Evolutionary conservation across 2,113 vertebrate genomes (phyloP), one percentile per base, ranked within the genome.

Genomic region (Ictalurus furcatus): DNA sequence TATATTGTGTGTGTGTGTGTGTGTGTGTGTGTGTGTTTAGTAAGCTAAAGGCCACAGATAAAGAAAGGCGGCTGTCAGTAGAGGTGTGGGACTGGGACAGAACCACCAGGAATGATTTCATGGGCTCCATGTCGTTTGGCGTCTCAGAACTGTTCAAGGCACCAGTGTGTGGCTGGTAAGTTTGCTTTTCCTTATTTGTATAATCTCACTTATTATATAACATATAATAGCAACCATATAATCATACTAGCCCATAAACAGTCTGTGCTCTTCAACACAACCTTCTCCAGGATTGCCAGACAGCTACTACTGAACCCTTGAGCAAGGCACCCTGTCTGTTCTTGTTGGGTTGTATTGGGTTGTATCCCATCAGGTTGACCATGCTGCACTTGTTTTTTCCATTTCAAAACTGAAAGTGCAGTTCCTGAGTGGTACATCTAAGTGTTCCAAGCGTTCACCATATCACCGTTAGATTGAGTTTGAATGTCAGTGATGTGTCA

Each of bases 21-120:
- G 37, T 87, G 48, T 79, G 34, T 85, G 19, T n/a, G 71, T 88
- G 14, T 67, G 34, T 85, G 90, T 89, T 21, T 34, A 99, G 98
- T 94, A 99, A 99, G 91, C 94, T 99, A 82, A 99, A 99, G 91
- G 96, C 96, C 0, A 94, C 96, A 0, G 98, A 99, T 93, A 99
- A 99, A 93, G 98, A 99, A 89, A 96, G 98, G 1, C 96, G 98
- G 59, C 95, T 99, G 14, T 99, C 98, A 0, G 96, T 99, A 0
- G 98, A 99, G 92, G 95, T 98, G 85, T 99, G 98, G 98, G 98
- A 99, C 91, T 99, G 98, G 98, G 98, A 99, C 91, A 95, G 98
- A 69, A 99, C 98, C 81, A 99, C 98, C 34, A 94, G 98, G 86
- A 99, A 99, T 2, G 98, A 99, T 94, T 99, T 99, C 94, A 99